phyloP scores from a whole-genome alignment of 2,797 vertebrate species.

The Darevskia nairensis region DNA sequence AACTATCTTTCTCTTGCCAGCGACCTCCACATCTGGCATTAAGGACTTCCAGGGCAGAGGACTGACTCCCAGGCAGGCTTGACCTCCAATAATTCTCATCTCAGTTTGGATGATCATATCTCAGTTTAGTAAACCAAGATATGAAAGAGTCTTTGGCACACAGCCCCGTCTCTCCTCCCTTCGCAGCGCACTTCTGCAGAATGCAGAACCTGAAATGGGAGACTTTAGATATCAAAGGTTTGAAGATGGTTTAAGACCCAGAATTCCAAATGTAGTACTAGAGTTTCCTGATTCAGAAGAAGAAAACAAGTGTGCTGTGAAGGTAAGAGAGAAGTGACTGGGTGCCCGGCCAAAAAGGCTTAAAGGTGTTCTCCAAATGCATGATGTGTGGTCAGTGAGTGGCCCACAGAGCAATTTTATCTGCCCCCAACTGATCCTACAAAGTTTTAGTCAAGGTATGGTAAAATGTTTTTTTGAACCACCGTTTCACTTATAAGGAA shows the following conservation, averaged over 20 bases:
- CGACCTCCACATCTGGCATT: no score
- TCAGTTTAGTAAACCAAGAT: neutral
- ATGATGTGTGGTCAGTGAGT: neutral
- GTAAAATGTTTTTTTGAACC: neutral
- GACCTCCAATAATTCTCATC: neutral
- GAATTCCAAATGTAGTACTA: neutral
- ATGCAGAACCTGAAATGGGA: neutral
- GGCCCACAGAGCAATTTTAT: neutral
- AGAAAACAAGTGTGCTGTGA: neutral
- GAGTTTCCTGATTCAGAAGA: neutral
- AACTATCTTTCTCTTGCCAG: neutral
- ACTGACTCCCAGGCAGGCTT: neutral
- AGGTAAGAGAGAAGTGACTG: neutral
- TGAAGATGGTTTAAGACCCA: neutral
- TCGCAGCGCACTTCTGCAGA: neutral
- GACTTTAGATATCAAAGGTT: neutral
- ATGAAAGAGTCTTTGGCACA: neutral
- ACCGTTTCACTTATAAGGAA: neutral
- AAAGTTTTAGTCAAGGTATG: neutral
- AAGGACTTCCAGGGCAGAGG: neutral
- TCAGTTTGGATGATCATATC: neutral
- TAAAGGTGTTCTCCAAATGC: neutral
- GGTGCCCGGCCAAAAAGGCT: neutral
- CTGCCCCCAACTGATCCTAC: no score
- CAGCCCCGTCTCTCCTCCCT: neutral